phyloP scores from a whole-genome alignment of 1,140 invertebrate genomes.

The Brachionus paranguensis region DNA sequence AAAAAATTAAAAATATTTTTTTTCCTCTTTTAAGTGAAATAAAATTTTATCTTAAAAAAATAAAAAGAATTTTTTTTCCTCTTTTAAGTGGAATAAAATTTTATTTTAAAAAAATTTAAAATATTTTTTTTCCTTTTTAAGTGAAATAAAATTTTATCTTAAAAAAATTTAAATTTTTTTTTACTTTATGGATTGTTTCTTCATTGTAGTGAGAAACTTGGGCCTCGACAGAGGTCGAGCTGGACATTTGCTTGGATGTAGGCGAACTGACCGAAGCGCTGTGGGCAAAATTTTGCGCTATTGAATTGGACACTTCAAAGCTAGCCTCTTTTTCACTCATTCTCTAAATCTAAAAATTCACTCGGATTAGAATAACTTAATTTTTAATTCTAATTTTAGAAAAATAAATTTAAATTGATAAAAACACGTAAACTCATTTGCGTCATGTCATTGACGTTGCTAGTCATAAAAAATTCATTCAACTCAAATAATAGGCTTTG shows the following conservation, averaged over 20 bases:
- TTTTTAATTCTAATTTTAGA: neutral
- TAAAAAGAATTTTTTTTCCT: too few relatives aligned
- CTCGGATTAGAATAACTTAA: neutral
- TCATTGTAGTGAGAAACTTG: neutral
- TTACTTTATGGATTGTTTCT: constrained; percentile 35
- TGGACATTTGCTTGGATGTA: neutral
- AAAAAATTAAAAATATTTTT: neutral
- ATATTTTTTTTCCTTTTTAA: too few relatives aligned
- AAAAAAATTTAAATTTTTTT: neutral
- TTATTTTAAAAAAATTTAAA: too few relatives aligned
- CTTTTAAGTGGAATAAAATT: too few relatives aligned
- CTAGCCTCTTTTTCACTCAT: constrained; percentile 1
- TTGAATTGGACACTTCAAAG: neutral
- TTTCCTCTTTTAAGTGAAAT: neutral
- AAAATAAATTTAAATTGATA: neutral
- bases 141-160: constrained; percentile 56
- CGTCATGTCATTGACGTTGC: neutral
- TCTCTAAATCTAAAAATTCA: neutral
- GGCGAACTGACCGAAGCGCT: neutral
- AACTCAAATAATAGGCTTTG: neutral
- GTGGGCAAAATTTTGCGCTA: constrained; percentile 1
- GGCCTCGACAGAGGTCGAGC: neutral
- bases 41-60: too few relatives aligned
- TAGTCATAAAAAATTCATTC: neutral
- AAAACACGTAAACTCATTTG: neutral